A percentile compares a stretch with the other conserved stretches of the same genome.
Conservation (phyloP, 2,888 invertebrate species). For the Lochmaea capreae region DNA sequence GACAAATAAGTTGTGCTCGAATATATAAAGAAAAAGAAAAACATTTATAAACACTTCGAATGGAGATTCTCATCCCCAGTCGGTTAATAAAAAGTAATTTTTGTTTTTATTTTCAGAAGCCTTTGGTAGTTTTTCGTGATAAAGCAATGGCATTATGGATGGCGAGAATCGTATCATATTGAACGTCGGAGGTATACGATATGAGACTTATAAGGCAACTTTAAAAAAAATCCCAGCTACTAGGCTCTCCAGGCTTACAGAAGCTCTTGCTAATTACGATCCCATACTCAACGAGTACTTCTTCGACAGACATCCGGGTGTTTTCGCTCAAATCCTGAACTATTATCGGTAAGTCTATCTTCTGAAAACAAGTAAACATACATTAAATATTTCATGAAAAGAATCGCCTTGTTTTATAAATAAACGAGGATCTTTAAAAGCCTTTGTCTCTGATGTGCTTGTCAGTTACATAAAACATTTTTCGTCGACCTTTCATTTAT, state of each 20-base stretch:
- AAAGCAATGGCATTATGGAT: slow-evolving; percentile 73
- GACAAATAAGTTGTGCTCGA: no score
- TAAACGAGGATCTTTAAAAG: no score
- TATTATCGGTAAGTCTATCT: slow-evolving; percentile 77
- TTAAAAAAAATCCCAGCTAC: slow-evolving; percentile 92
- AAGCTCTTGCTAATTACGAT: slow-evolving; percentile 90
- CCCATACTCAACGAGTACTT: slow-evolving; percentile 91
- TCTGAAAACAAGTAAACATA: not conserved
- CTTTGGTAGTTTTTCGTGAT: slow-evolving; percentile 23
- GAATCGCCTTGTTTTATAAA: no score
- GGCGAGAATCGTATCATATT: slow-evolving; percentile 93
- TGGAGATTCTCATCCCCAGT: no score
- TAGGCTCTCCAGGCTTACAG: slow-evolving; percentile 82
- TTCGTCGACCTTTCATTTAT: no score
- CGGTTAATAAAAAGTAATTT: not conserved
- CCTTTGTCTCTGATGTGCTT: no score
- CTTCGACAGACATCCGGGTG: slow-evolving; percentile 88
- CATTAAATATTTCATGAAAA: not conserved
- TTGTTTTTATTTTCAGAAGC: not conserved
- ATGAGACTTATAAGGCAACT: slow-evolving; percentile 83
- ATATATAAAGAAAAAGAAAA: no score
- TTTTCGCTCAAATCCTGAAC: slow-evolving; percentile 89
- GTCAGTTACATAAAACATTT: no score
- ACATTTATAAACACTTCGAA: no score
- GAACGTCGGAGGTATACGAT: slow-evolving; percentile 90